Evolutionary conservation across 2,797 vertebrate genomes (phyloP).

Genomic region (Sebastes minor): DNA sequence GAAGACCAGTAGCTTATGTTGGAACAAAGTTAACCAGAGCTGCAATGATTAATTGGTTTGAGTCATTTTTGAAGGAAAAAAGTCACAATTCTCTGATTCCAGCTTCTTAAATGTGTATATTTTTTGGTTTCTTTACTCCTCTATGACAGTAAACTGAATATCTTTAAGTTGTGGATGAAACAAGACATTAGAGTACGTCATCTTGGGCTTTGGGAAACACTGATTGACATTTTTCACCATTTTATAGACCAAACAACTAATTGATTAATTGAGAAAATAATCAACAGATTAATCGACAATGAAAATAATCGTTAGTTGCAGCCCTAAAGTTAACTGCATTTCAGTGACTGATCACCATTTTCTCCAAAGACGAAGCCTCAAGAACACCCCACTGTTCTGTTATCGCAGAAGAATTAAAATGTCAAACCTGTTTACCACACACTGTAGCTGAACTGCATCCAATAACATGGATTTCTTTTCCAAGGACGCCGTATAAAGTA

Average conservation of each 20-base stretch:
- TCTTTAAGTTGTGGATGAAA: no score
- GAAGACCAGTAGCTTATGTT: neutral
- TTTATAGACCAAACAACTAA: neutral
- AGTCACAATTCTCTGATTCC: neutral
- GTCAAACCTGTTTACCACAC: constrained; percentile 23
- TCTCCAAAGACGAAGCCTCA: neutral
- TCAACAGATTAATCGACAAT: neutral
- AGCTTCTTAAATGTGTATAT: neutral
- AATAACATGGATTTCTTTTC: constrained; percentile 2
- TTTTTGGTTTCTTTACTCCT: neutral
- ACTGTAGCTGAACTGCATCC: neutral
- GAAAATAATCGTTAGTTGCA: neutral
- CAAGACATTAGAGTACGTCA: no score
- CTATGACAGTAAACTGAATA: no score
- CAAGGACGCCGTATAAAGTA: neutral
- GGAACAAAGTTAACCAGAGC: neutral
- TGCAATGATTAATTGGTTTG: neutral
- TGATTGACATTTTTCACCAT: no score
- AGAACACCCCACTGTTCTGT: neutral
- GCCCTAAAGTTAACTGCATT: neutral
- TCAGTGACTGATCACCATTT: neutral
- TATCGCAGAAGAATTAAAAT: constrained; percentile 21
- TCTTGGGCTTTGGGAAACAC: no score
- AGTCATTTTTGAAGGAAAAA: neutral
- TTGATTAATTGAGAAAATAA: neutral